A percentile compares a stretch with the other conserved stretches of the same genome.
phyloP scores from a whole-genome alignment of 2,888 invertebrate species.

The Noctua janthe region DNA sequence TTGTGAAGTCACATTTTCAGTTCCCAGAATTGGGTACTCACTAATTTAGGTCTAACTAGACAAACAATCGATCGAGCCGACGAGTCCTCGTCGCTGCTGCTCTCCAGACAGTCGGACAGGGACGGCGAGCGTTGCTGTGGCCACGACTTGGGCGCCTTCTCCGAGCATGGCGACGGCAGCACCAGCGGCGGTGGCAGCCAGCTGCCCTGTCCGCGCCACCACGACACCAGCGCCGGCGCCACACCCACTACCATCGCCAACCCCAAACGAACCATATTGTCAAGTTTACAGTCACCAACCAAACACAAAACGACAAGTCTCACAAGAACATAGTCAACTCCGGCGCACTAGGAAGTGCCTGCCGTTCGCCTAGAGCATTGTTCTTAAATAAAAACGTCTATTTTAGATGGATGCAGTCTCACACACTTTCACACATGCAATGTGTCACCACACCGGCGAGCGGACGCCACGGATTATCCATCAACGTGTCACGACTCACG shows the following conservation, averaged over 20 bases:
- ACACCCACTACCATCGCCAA: constrained; percentile 89
- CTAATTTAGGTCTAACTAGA: constrained; percentile 86
- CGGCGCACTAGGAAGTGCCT: constrained; percentile 73
- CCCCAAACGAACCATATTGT: constrained; percentile 85
- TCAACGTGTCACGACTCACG: constrained; percentile 73
- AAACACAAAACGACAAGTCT: constrained; percentile 52
- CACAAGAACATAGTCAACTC: constrained; percentile 64
- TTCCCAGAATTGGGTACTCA: constrained; percentile 73
- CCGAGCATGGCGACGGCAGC: constrained; percentile 71
- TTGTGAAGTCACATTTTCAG: background rate
- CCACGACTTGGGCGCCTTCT: constrained; percentile 81
- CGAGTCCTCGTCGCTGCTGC: constrained; percentile 85
- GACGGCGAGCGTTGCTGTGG: constrained; percentile 85
- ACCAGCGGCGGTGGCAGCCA: constrained; percentile 77
- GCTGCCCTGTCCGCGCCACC: constrained; percentile 85
- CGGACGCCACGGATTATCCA: constrained; percentile 77
- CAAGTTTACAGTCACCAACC: constrained; percentile 32
- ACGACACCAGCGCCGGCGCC: constrained; percentile 88
- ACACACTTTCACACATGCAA: constrained; percentile 80
- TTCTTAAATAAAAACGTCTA: constrained; percentile 84
- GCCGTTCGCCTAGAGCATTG: constrained; percentile 73
- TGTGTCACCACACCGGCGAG: constrained; percentile 78
- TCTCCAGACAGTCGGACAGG: constrained; percentile 87
- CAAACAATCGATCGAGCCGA: constrained; percentile 87
- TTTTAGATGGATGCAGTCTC: constrained; percentile 83